These are phyloP conservation scores for Crotalus viridis DNA, from an alignment of 2,113 vertebrate genomes.

Conservation along the genomic window DNA sequence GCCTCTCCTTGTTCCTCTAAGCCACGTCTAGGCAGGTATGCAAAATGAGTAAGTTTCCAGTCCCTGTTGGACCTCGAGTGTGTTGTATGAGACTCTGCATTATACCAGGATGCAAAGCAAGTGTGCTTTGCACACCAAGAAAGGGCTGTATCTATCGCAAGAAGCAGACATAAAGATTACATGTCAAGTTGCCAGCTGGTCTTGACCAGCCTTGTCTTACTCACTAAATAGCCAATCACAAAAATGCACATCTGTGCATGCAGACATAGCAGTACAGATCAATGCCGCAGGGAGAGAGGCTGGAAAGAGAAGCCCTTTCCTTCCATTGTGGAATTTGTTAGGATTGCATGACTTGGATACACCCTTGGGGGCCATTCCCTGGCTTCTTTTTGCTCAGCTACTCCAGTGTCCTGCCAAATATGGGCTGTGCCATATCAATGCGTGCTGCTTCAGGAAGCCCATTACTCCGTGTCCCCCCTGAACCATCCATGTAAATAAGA, in stretches of 20 bases:
- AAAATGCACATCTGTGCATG: not conserved
- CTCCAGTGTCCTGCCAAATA: not conserved
- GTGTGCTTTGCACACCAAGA: not conserved
- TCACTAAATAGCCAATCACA: not conserved
- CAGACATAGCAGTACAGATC: not conserved
- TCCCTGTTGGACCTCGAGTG: not conserved
- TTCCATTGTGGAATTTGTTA: not conserved
- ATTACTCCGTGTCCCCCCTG: conserved; percentile 35
- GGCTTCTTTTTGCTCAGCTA: conserved; percentile 8
- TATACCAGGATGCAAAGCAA: not conserved
- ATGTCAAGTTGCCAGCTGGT: not conserved
- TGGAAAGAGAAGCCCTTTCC: not conserved
- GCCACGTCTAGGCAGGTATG: not conserved
- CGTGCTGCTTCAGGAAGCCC: conserved; percentile 22
- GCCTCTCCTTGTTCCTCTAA: not conserved
- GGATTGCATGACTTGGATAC: conserved; percentile 12
- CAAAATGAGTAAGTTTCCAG: not conserved
- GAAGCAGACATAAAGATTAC: not conserved
- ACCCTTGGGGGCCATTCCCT: not conserved
- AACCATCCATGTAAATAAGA: conserved; percentile 55
- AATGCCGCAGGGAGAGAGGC: not conserved
- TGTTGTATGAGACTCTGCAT: not conserved
- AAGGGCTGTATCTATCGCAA: not conserved
- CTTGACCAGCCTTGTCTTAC: not conserved
- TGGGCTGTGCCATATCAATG: not conserved